Evolutionary conservation across 2,797 vertebrate species (phyloP).

Genomic region (Chiroxiphia lanceolata): DNA sequence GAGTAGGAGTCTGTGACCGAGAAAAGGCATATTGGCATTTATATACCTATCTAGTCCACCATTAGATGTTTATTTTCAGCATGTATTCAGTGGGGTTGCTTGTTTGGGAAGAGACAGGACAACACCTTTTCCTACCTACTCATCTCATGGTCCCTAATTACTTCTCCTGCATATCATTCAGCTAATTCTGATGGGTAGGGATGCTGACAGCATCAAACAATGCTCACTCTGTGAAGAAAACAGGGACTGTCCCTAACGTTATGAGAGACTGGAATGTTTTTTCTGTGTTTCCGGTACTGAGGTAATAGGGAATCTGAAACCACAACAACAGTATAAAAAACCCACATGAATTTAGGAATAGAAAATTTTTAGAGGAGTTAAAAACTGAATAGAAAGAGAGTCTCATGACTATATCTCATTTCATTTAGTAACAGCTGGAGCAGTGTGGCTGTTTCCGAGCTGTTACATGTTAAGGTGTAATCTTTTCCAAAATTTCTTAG

Average conservation of each 20-base stretch:
- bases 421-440: not conserved
- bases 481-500: not conserved
- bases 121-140: not conserved
- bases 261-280: not conserved
- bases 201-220: not conserved
- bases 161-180: not conserved
- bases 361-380: not conserved
- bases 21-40: not conserved
- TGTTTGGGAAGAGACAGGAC: not conserved
- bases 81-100: not conserved
- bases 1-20: not conserved
- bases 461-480: not conserved
- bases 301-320: not conserved
- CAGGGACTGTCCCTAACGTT: not conserved
- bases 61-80: not conserved
- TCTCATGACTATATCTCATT: not conserved
- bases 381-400: not conserved
- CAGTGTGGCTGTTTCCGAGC: not conserved
- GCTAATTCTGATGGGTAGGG: not conserved
- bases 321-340: not conserved
- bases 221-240: not conserved
- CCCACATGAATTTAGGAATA: not conserved
- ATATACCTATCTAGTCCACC: not conserved
- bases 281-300: not conserved
- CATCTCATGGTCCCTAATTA: not conserved